Percentiles rank a stretch among this genome's conserved stretches.
phyloP scores from a whole-genome alignment of 2,888 invertebrate genomes.

The Meganola albula region DNA sequence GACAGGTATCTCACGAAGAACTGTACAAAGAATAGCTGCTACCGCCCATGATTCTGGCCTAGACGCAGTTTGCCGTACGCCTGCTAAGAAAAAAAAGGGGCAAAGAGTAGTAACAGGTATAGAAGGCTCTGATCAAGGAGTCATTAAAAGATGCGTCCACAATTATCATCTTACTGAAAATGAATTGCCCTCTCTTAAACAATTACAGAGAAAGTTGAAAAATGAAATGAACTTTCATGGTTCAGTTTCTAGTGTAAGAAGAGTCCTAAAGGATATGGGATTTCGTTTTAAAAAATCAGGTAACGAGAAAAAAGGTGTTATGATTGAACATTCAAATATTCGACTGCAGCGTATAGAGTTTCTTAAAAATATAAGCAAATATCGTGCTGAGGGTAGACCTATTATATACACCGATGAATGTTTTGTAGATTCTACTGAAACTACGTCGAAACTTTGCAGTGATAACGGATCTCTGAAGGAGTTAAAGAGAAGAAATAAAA shows the following conservation, averaged over 20 bases:
- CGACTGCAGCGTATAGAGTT: conserved; percentile 25
- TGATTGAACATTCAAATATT: conserved; percentile 24
- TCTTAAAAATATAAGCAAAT: conserved; percentile 18
- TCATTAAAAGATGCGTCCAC: conserved; percentile 33
- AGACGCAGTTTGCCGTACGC: conserved; percentile 23
- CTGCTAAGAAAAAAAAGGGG: conserved; percentile 25
- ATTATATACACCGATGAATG: conserved; percentile 26
- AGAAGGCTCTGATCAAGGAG: conserved; percentile 28
- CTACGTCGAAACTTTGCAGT: conserved; percentile 1
- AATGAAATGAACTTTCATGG: conserved; percentile 25
- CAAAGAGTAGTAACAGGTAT: conserved; percentile 26
- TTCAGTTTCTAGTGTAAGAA: conserved; percentile 7
- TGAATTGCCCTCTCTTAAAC: conserved; percentile 25
- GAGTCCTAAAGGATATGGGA: conserved; percentile 21
- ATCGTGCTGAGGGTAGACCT: conserved; percentile 19
- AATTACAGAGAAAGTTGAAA: conserved; percentile 13
- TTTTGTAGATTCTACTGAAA: conserved; percentile 23
- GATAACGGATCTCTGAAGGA: not conserved
- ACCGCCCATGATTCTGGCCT: not conserved
- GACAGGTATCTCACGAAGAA: not conserved
- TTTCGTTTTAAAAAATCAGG: conserved; percentile 26
- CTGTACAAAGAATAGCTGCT: not conserved
- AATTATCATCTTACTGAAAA: conserved; percentile 32
- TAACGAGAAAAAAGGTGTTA: conserved; percentile 22
- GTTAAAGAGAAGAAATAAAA: conserved; percentile 6